Conservation (phyloP, 2,888 invertebrate species). For the Mythimna pallens region DNA sequence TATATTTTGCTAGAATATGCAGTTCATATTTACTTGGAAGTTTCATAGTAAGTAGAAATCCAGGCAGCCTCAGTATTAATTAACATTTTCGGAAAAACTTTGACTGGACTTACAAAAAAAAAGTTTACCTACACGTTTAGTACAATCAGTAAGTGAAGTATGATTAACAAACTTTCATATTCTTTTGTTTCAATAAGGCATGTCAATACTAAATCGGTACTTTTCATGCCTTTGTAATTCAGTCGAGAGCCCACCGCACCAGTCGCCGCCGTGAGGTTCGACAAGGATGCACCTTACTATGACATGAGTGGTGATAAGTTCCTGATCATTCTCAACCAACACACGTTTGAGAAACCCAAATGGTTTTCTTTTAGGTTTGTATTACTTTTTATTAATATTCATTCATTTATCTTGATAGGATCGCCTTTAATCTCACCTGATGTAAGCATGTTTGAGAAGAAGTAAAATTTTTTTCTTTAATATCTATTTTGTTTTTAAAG, state of each 20-base stretch:
- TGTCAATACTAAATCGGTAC: background rate
- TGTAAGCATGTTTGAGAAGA: background rate
- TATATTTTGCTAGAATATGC: too few relatives aligned
- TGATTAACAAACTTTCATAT: background rate
- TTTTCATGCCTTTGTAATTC: background rate
- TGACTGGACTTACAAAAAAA: background rate
- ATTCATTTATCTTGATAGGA: background rate
- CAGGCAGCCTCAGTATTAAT: background rate
- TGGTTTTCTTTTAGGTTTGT: conserved; percentile 18
- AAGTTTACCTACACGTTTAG: background rate
- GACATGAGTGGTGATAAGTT: conserved; percentile 31
- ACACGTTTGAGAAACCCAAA: conserved; percentile 2
- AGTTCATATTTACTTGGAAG: background rate
- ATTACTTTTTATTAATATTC: background rate
- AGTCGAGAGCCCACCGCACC: background rate
- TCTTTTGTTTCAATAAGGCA: background rate
- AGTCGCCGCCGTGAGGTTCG: background rate
- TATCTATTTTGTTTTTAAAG: too few relatives aligned
- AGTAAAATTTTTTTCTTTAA: background rate
- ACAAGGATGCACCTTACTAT: conserved; percentile 9
- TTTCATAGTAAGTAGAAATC: background rate
- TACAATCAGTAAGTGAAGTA: background rate
- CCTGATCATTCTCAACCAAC: conserved; percentile 37
- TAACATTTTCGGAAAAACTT: background rate
- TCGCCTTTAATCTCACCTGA: background rate